Conservation (phyloP, 2,113 vertebrate genomes). For the Ifrita kowaldi region DNA sequence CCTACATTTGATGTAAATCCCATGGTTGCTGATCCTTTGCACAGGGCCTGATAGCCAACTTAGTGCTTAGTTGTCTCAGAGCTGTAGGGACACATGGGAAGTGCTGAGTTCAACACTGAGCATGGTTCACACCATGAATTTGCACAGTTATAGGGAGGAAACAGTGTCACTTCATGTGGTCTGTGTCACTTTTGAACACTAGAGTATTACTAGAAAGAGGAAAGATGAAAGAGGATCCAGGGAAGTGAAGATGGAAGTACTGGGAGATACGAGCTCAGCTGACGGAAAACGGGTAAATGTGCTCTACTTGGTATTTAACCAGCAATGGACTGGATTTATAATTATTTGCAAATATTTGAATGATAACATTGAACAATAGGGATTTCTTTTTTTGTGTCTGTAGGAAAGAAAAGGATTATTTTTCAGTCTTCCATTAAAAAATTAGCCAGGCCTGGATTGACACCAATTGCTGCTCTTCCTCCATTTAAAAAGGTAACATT, state of each 20-base stretch:
- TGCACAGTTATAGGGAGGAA: neutral
- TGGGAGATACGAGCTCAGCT: neutral
- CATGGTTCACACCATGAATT: neutral
- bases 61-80: neutral
- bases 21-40: neutral
- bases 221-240: neutral
- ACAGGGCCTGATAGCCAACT: neutral
- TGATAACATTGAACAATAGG: neutral
- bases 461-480: neutral
- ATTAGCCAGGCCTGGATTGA: neutral
- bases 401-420: neutral
- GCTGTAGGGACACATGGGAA: neutral
- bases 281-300: neutral
- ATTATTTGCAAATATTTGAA: neutral
- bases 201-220: neutral
- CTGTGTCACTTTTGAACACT: neutral
- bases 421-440: neutral
- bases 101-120: fast-evolving
- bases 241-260: neutral
- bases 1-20: neutral
- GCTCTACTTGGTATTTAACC: neutral
- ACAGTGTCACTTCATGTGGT: neutral
- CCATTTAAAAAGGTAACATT: neutral
- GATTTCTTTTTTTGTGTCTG: neutral
- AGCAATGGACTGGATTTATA: neutral